phyloP scores from a whole-genome alignment of 2,113 vertebrate genomes.

The Alaudala cheleensis region DNA sequence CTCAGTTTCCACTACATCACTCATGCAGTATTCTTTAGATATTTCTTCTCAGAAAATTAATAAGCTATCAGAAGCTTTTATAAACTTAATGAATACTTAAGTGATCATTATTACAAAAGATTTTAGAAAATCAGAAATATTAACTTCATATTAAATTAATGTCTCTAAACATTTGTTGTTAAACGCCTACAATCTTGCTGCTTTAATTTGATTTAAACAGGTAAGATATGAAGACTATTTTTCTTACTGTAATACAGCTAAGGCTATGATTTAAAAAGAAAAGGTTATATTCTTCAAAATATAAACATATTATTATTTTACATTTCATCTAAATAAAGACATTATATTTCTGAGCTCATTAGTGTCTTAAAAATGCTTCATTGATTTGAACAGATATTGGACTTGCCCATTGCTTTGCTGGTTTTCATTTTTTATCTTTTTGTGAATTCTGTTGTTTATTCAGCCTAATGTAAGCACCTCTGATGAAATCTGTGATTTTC shows the following conservation, averaged over 20 bases:
- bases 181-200: neutral
- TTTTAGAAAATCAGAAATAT: constrained; percentile 1
- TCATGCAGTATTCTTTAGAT: neutral
- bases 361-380: neutral
- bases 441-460: neutral
- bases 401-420: neutral
- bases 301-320: neutral
- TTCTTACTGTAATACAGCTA: neutral
- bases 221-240: neutral
- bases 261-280: neutral
- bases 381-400: neutral
- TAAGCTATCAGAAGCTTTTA: constrained; percentile 23
- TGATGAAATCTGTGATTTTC: neutral
- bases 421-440: neutral
- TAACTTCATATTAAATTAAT: neutral
- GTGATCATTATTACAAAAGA: neutral
- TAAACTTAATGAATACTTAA: constrained; percentile 46
- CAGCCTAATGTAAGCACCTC: neutral
- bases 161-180: neutral
- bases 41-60: constrained; percentile 45
- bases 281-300: neutral
- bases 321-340: neutral
- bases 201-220: neutral
- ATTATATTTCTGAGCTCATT: neutral
- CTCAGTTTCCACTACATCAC: constrained; percentile 27